Evolutionary conservation across 1,140 invertebrate species (phyloP).

Genomic region (Patella vulgata): DNA sequence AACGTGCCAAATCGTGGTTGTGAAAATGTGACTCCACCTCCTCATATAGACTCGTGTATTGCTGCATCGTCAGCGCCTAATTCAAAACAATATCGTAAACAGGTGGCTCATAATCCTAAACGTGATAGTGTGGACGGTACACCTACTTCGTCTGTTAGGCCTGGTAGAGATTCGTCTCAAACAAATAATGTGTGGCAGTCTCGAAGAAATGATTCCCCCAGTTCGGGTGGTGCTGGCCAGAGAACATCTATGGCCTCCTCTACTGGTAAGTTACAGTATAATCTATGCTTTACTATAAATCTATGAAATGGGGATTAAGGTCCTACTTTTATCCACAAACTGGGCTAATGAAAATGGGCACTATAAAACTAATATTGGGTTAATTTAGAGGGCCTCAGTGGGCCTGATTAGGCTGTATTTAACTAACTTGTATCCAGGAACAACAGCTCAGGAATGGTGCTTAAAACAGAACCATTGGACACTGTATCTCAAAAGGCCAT

Average conservation of each 20-base stretch:
- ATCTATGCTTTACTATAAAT: too few species aligned
- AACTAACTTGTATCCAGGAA: too few species aligned
- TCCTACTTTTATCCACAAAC: too few species aligned
- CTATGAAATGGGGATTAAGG: too few species aligned
- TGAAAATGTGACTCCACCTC: constrained; percentile 13
- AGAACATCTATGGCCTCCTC: constrained; percentile 18
- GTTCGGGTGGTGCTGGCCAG: constrained; percentile 11
- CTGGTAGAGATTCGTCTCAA: neutral
- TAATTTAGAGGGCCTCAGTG: too few species aligned
- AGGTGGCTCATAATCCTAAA: neutral
- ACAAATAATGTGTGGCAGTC: constrained; percentile 24
- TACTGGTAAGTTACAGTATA: neutral
- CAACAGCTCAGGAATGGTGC: too few species aligned
- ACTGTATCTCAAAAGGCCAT: too few species aligned
- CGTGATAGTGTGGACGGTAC: neutral
- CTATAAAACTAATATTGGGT: too few species aligned
- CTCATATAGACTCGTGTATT: neutral
- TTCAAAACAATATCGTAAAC: too few species aligned
- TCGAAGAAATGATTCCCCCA: constrained; percentile 1
- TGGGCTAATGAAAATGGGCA: too few species aligned
- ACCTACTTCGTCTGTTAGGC: neutral
- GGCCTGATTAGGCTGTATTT: too few species aligned
- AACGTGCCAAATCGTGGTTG: constrained; percentile 15
- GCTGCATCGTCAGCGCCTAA: neutral
- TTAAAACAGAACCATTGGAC: too few species aligned